Evolutionary conservation across 2,888 invertebrate genomes (phyloP), one percentile per base, ranked within the genome.

Genomic region (Syritta pipiens): DNA sequence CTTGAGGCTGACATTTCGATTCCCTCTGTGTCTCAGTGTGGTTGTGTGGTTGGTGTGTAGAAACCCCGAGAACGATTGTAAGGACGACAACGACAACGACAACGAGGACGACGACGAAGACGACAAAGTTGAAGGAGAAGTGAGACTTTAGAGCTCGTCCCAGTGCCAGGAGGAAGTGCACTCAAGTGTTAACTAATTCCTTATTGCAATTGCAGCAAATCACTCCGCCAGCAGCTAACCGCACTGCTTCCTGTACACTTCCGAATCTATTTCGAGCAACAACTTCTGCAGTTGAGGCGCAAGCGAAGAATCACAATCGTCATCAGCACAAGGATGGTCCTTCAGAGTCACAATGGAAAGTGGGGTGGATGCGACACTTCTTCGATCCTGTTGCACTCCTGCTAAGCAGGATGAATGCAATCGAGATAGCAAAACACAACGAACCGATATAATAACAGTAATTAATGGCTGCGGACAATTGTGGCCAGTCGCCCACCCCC

Each of bases 381-480:
- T 62, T 62, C 40, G 3, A 14, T 55, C 51, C 60, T 74, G 74
- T 72, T 37, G 67, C 74, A 37, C 72, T 67, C 74, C n/a, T 37
- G 17, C 65, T 71, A 71, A 77, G 59, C 60, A 37, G 17, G 74
- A 62, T 60, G 60, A 79, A 79, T 74, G 67, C 67, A 59, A 68
- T 79, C 51, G 67, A 55, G 65, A 67, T 72, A 57, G 42, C 30
- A 74, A 57, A 57, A 67, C n/a, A n/a, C 62, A 74, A 49, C 74
- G 74, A 79, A 68, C 74, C 67, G 74, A 79, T 79, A 74, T 74
- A 74, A 79, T 79, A 74, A 60, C 67, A 79, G 68, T 79, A 79
- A 79, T 79, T 79, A 79, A 79, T 79, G 74, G 79, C 28, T 79
- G 74, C 79, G 74, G 79, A 79, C 67, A 79, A 72, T 62, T 67